Evolutionary conservation across 2,797 vertebrate species (phyloP).

Genomic region (Malurus leucopterus): DNA sequence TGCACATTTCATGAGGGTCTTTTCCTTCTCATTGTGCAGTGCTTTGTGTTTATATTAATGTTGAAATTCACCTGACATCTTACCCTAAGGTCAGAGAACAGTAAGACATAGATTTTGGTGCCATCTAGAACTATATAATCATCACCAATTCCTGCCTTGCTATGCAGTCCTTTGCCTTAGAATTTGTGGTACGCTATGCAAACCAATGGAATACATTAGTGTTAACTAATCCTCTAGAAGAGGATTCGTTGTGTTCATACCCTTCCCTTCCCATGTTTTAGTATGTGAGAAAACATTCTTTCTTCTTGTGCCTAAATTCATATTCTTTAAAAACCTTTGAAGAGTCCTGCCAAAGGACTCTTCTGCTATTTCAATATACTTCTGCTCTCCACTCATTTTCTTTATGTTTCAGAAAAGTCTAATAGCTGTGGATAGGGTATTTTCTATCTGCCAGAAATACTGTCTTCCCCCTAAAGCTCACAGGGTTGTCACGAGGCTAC

Average conservation of each 20-base stretch:
- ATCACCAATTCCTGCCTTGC: not conserved
- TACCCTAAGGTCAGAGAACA: not conserved
- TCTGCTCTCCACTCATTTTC: not conserved
- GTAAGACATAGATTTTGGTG: not conserved
- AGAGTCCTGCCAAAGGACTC: not conserved
- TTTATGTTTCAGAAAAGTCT: not conserved
- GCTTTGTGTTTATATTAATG: not conserved
- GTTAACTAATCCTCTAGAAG: not conserved
- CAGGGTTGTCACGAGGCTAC: rapidly evolving
- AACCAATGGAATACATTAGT: not conserved
- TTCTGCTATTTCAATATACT: not conserved
- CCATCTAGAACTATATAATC: not conserved
- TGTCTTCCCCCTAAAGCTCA: not conserved
- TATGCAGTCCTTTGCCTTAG: not conserved
- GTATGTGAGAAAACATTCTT: not conserved
- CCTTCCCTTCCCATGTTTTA: not conserved
- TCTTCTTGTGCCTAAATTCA: not conserved
- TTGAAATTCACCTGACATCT: not conserved
- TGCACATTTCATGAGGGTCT: rapidly evolving
- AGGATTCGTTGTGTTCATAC: not conserved
- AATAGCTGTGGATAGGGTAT: not conserved
- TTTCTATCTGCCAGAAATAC: not conserved
- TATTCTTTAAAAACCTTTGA: not conserved
- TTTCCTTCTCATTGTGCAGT: not conserved
- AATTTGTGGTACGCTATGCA: not conserved